Evolutionary conservation across 92 coral and sea anemone species (phyloP).

Genomic region (Desmophyllum pertusum): DNA sequence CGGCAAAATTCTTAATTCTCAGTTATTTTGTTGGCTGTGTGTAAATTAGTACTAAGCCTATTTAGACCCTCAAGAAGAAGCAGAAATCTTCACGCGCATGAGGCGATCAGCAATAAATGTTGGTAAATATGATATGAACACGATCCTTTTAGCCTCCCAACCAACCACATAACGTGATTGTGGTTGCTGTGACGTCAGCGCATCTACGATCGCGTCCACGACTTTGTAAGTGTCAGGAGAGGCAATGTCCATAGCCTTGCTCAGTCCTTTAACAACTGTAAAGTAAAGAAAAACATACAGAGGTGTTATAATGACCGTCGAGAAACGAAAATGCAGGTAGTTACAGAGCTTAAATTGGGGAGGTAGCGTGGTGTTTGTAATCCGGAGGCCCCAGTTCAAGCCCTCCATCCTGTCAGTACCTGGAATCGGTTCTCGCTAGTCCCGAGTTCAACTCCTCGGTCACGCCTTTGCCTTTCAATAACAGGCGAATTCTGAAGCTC

Average conservation of each 20-base stretch:
- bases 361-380: too few relatives aligned
- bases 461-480: too few relatives aligned
- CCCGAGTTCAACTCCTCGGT: too few relatives aligned
- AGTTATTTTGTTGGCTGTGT: too few relatives aligned
- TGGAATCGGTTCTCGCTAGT: too few relatives aligned
- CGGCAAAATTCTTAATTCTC: too few relatives aligned
- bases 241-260: background rate
- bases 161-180: constrained; percentile 1
- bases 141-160: background rate
- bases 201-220: background rate
- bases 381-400: too few relatives aligned
- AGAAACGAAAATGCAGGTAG: too few relatives aligned
- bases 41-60: too few relatives aligned
- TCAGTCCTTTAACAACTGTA: background rate
- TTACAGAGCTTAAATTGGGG: too few relatives aligned
- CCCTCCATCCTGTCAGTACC: too few relatives aligned
- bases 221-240: background rate
- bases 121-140: background rate
- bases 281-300: background rate
- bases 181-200: background rate
- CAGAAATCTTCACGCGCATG: background rate
- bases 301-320: background rate
- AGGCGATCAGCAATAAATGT: background rate
- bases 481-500: too few relatives aligned
- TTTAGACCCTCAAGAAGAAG: background rate